Base-by-base conservation (phyloP, 2,113 vertebrate genomes). In the Nesoenas mayeri region DNA sequence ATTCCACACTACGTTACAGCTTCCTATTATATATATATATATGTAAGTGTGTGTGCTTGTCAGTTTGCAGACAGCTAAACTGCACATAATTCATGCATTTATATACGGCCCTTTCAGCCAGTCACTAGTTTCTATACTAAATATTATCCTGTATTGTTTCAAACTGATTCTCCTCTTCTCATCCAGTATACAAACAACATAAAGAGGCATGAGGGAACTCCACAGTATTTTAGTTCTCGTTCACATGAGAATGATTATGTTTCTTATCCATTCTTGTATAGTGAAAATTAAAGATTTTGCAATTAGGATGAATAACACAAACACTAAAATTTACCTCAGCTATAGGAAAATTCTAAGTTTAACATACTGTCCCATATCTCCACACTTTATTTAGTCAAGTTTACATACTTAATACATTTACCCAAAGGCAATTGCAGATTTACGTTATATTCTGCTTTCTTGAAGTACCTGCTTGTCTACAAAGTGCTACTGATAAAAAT, bases 401-500 rank as follows among this genome's bases (percentile, higher is more conserved):
- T 96, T 88, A 85, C 74, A 67, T 26, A 82, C 72, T 94, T 91
- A 86, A 88, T 61, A 80, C 79, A 38, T 93, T 93, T 91, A 79
- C 95, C 94, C 86, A 86, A 79, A 89, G 94, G 88, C 89, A 85
- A 81, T 18, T 95, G 70, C 67, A 90, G 79, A 91, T 94, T 93
- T 91, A 95, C 25, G 2, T 67, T 89, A 65, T 57, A 58, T 70
- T 96, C 88, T 84, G 66, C 70, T 71, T 88, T 71, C 83, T 44
- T 93, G 67, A 80, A 91, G 89, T 94, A 80, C 64, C 82, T 86
- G 90, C 97, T 93, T 95, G 92, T 96, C 95, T 93, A 92, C 94
- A 95, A 97, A 97, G 81, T 79, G 85, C 32, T 66, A 66, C 62
- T 91, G 89, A 92, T 95, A 97, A 96, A 97, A 96, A 95, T 82